These are phyloP conservation scores for Lymantria monacha DNA, from an alignment of 2,888 invertebrate genomes.

Conservation along the genomic window DNA sequence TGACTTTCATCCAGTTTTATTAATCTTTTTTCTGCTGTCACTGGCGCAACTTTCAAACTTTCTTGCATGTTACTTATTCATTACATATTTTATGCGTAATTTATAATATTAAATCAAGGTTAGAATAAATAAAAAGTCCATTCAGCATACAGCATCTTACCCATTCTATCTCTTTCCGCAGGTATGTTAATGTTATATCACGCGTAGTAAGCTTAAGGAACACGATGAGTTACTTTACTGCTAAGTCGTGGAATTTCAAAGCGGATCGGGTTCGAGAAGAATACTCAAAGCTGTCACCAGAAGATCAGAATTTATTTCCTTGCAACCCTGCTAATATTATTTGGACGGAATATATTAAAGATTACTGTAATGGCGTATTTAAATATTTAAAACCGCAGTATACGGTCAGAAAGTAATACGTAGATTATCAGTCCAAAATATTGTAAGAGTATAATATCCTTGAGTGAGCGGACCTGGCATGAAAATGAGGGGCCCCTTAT, in stretches of 20 bases:
- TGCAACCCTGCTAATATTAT: conserved; percentile 90
- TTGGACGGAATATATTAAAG: conserved; percentile 91
- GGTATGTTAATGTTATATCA: conserved; percentile 86
- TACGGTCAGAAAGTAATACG: neutral
- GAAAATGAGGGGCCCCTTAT: too few relatives aligned
- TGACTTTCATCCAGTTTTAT: too few relatives aligned
- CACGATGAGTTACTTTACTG: conserved; percentile 90
- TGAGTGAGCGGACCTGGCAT: too few relatives aligned
- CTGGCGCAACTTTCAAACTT: too few relatives aligned
- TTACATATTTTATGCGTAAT: neutral
- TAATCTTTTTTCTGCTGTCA: too few relatives aligned
- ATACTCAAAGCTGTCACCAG: conserved; percentile 77
- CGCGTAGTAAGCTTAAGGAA: conserved; percentile 85
- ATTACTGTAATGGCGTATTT: conserved; percentile 91
- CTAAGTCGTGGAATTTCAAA: conserved; percentile 90
- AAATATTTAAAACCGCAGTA: conserved; percentile 65
- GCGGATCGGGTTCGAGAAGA: conserved; percentile 86
- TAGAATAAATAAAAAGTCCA: neutral
- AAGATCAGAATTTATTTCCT: conserved; percentile 87
- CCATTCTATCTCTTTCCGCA: conserved; percentile 36
- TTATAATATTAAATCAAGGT: neutral
- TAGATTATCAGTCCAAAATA: too few relatives aligned
- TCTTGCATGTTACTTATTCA: neutral
- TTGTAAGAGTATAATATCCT: too few relatives aligned
- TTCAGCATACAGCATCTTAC: neutral